Evolutionary conservation across 1,140 invertebrate genomes (phyloP).

Genomic region (Laupala kohalensis): DNA sequence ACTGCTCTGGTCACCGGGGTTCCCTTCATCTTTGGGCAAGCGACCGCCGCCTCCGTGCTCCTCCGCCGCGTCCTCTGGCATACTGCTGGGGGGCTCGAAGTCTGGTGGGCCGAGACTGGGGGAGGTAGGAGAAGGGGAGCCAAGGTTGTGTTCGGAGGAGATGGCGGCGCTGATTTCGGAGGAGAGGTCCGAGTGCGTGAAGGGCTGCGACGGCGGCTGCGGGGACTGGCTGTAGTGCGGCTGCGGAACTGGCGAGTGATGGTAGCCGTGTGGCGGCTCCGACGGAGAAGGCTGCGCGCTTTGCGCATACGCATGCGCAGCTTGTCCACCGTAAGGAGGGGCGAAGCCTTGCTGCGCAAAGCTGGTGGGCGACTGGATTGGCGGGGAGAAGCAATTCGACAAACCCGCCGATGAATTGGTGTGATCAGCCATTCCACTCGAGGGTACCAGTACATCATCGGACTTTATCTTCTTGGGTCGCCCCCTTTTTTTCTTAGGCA

Average conservation of each 20-base stretch:
- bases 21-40: slow-evolving; percentile 5
- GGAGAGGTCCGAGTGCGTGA: slow-evolving; percentile 58
- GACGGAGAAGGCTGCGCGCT: slow-evolving; percentile 16
- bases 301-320: slow-evolving; percentile 24
- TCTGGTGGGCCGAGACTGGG: slow-evolving; percentile 57
- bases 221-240: slow-evolving; percentile 41
- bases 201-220: slow-evolving; percentile 44
- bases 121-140: slow-evolving; percentile 44
- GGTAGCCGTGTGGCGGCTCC: slow-evolving; percentile 15
- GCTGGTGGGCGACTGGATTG: slow-evolving; percentile 34
- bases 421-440: slow-evolving; percentile 17
- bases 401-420: slow-evolving; percentile 25
- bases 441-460: slow-evolving; percentile 23
- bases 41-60: slow-evolving; percentile 16
- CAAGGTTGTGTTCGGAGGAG: slow-evolving; percentile 48
- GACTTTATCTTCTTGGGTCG: slow-evolving; percentile 69
- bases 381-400: slow-evolving; percentile 41
- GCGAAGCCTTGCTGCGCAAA: slow-evolving; percentile 29
- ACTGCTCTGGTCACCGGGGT: background rate
- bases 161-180: slow-evolving; percentile 65
- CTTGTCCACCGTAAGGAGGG: slow-evolving; percentile 31
- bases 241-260: slow-evolving; percentile 25
- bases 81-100: slow-evolving; percentile 56
- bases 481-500: slow-evolving; percentile 67
- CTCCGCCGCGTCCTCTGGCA: slow-evolving; percentile 34